Evolutionary conservation across 2,888 invertebrate genomes (phyloP).

Genomic region (Eilema griseolum): DNA sequence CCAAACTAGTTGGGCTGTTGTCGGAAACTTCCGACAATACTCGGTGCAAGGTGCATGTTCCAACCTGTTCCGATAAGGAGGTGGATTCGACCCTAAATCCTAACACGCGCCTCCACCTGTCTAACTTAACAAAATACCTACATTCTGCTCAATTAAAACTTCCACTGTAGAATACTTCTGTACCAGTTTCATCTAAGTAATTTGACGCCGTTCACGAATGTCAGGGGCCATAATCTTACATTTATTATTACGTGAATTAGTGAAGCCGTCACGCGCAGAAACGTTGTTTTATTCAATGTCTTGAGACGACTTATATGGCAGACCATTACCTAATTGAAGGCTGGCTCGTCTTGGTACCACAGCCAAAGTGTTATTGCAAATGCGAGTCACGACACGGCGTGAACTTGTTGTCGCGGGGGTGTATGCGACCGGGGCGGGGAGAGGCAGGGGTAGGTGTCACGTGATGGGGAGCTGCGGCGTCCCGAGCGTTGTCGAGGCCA

Average conservation of each 20-base stretch:
- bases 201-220: constrained; percentile 27
- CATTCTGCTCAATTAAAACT: constrained; percentile 76
- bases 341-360: constrained; percentile 61
- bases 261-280: constrained; percentile 38
- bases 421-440: constrained; percentile 27
- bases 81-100: constrained; percentile 77
- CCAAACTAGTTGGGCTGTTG: constrained; percentile 83
- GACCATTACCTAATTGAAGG: constrained; percentile 69
- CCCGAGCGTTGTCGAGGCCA: constrained; percentile 74
- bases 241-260: constrained; percentile 46
- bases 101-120: constrained; percentile 66
- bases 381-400: constrained; percentile 76
- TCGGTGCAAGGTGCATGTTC: constrained; percentile 78
- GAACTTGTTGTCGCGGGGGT: constrained; percentile 69
- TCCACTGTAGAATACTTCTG: constrained; percentile 54
- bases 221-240: constrained; percentile 26
- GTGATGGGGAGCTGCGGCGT: constrained; percentile 61
- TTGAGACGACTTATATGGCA: constrained; percentile 62
- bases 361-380: constrained; percentile 67
- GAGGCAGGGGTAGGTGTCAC: constrained; percentile 58
- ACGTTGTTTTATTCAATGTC: constrained; percentile 57
- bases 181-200: constrained; percentile 18
- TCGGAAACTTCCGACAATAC: constrained; percentile 77
- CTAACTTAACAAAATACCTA: constrained; percentile 61
- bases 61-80: constrained; percentile 78